Conservation (phyloP, 2,113 vertebrate genomes). For the Laticauda colubrina region DNA sequence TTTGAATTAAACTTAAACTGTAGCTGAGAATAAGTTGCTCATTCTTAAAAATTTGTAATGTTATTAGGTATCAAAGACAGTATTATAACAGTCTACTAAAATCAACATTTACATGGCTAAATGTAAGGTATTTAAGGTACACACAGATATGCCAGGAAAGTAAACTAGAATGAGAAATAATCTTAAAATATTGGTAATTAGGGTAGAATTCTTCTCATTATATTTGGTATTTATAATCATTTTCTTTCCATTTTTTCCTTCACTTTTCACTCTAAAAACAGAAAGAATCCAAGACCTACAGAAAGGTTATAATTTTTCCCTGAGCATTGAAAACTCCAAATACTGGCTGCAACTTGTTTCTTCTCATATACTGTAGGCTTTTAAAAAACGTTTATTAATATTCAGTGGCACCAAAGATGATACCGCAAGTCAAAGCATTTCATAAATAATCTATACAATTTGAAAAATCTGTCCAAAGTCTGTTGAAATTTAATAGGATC, state of each 20-base stretch:
- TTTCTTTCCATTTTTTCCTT: slow-evolving; percentile 7
- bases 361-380: background rate
- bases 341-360: slow-evolving; percentile 3
- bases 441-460: slow-evolving; percentile 28
- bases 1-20: background rate
- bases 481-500: slow-evolving; percentile 15
- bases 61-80: background rate
- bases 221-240: background rate
- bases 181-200: background rate
- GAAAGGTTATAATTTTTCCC: background rate
- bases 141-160: background rate
- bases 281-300: background rate
- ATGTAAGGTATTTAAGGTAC: too few species aligned
- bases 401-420: background rate
- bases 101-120: background rate
- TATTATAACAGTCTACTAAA: background rate
- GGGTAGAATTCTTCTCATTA: background rate
- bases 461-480: slow-evolving; percentile 22
- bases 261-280: background rate
- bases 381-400: background rate
- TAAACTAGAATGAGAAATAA: background rate
- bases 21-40: background rate
- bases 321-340: slow-evolving; percentile 21
- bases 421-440: slow-evolving; percentile 9
- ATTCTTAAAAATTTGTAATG: background rate